Base-by-base conservation (phyloP, 2,113 vertebrate species). In the Ceuthmochares aereus region DNA sequence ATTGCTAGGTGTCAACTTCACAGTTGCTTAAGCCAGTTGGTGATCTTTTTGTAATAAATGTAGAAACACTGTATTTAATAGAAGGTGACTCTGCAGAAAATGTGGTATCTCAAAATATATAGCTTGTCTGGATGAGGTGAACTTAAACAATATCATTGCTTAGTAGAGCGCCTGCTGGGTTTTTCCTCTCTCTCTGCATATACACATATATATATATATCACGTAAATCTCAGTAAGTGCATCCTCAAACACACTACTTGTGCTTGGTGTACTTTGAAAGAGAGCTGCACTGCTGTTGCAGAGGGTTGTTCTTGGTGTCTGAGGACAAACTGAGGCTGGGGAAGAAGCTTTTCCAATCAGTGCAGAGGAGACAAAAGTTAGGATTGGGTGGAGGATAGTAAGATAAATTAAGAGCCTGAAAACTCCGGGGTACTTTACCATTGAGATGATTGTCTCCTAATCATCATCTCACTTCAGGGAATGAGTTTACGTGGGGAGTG, bases 131-230 rank as follows among this genome's bases (percentile, higher is more conserved):
- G 15, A 55, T 55, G 43, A 74, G 12, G 19, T 29, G n/a, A 59
- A 63, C 55, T 88, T 77, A 72, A 88, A 70, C 19, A 54, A 36
- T 34, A 13, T 37, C 11, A 8, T 43, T 75, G 19, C 19, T 75
- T 56, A 68, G 14, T 20, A 23, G 20, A 49, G 18, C 32, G 30
- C 10, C 17, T 49, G 7, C 2, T 27, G 26, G 9, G 6, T 3
- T 29, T 21, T 26, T 15, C 10, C 14, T 21, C 2, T 14, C 7
- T 23, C 3, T 36, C 0, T 23, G 2, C 30, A 1, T 18, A 1
- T 54, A 0, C 22, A 1, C 30, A 10, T 5, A 2, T 6, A 3
- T 36, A 37, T 12, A n/a, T 40, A 40, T 40, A 40, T 40, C 25
- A 51, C 25, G 19, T 27, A 30, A 14, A 26, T 34, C 7, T 19